These are phyloP conservation scores for Drosophila subquinaria DNA, from an alignment of 2,888 invertebrate species.

Conservation along the genomic window DNA sequence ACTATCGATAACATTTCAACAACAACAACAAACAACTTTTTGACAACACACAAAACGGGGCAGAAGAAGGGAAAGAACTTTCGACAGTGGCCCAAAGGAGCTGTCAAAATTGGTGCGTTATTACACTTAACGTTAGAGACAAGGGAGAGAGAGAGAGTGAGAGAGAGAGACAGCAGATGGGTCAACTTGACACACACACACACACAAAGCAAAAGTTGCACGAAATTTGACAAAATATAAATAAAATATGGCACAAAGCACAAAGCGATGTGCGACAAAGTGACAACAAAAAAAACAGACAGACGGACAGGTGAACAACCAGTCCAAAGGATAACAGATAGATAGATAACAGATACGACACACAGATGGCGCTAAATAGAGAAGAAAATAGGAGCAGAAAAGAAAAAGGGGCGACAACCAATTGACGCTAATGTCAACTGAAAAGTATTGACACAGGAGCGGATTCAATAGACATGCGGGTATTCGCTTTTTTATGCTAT, in stretches of 20 bases:
- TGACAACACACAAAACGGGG: neutral
- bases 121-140: constrained; percentile 59
- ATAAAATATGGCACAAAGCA: constrained; percentile 74
- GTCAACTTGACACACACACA: constrained; percentile 14
- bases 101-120: constrained; percentile 74
- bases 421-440: constrained; percentile 72
- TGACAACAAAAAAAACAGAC: constrained; percentile 64
- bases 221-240: constrained; percentile 79
- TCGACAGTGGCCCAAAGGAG: constrained; percentile 66
- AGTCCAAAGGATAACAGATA: constrained; percentile 50
- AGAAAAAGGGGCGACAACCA: neutral
- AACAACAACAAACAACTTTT: neutral
- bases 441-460: constrained; percentile 71
- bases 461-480: constrained; percentile 13
- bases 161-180: constrained; percentile 1
- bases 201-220: constrained; percentile 56
- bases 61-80: constrained; percentile 21
- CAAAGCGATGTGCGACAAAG: constrained; percentile 41
- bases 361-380: constrained; percentile 21
- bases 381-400: neutral
- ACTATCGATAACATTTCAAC: constrained; percentile 37
- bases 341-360: constrained; percentile 18
- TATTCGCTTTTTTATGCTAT: neutral
- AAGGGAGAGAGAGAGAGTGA: neutral
- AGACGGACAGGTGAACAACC: constrained; percentile 54